Conservation (phyloP, 1,140 invertebrate genomes). For the Drosophila pruinosa region DNA sequence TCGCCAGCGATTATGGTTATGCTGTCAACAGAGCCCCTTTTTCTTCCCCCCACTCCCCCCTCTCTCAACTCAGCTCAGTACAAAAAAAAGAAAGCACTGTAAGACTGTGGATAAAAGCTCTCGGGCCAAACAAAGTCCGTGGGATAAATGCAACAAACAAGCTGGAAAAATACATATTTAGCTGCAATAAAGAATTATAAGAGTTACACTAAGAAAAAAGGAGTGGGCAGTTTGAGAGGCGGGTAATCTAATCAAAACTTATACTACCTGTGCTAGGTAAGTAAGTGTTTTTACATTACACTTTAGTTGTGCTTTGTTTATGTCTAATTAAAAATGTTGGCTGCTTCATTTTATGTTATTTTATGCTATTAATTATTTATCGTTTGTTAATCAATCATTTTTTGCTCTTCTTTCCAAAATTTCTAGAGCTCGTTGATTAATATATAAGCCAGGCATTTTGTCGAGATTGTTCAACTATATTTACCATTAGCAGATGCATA, state of each 20-base stretch:
- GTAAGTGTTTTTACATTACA: too few relatives aligned
- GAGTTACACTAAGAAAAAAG: background rate
- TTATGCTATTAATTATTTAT: too few relatives aligned
- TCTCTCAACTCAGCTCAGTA: background rate
- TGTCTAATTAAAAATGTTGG: too few relatives aligned
- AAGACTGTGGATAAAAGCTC: background rate
- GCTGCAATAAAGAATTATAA: constrained; percentile 8
- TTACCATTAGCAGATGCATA: too few relatives aligned
- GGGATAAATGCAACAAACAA: constrained; percentile 4
- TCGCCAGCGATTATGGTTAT: constrained; percentile 37
- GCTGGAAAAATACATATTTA: background rate
- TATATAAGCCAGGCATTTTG: too few relatives aligned
- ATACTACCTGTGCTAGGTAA: background rate
- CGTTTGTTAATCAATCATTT: too few relatives aligned
- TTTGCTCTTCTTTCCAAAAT: too few relatives aligned
- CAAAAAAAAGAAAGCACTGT: background rate
- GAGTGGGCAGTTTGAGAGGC: background rate
- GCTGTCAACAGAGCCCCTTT: constrained; percentile 2
- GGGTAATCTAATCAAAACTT: background rate
- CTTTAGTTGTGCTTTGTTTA: too few relatives aligned
- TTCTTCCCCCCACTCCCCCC: background rate
- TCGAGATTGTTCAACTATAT: too few relatives aligned
- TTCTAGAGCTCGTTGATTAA: too few relatives aligned
- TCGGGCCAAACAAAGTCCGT: background rate
- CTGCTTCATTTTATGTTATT: too few relatives aligned